Conservation (phyloP, 2,888 invertebrate genomes). For the Buathra laborator region DNA sequence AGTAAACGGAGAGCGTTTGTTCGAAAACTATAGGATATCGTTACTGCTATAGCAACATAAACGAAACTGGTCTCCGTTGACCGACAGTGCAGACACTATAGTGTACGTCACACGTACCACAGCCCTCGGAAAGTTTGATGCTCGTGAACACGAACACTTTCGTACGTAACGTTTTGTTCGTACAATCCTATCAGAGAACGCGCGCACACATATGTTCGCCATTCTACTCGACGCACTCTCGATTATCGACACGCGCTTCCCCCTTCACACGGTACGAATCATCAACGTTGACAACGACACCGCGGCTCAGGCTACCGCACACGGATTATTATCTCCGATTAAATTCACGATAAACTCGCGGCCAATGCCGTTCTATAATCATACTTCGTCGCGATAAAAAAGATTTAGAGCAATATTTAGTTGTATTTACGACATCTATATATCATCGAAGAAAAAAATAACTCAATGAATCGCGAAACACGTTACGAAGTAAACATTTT, state of each 20-base stretch:
- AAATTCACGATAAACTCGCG: slow-evolving; percentile 44
- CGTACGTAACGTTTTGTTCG: not conserved
- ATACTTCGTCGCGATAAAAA: slow-evolving; percentile 10
- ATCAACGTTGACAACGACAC: slow-evolving; percentile 47
- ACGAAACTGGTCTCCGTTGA: slow-evolving; percentile 7
- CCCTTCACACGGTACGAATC: slow-evolving; percentile 47
- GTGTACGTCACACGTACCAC: not conserved
- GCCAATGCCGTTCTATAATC: slow-evolving; percentile 34
- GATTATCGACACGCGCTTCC: slow-evolving; percentile 62
- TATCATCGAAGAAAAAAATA: not conserved
- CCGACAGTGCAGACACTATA: slow-evolving; percentile 10
- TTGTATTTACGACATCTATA: not conserved
- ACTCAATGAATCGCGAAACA: not conserved
- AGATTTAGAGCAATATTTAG: slow-evolving; percentile 6
- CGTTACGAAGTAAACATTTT: not conserved
- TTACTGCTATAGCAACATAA: not conserved
- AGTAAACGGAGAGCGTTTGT: slow-evolving; percentile 3
- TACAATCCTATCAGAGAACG: slow-evolving; percentile 27
- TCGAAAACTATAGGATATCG: not conserved
- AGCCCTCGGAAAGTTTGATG: not conserved
- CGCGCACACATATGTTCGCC: slow-evolving; percentile 31
- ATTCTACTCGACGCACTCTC: slow-evolving; percentile 41
- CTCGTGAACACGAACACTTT: not conserved
- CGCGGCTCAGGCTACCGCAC: slow-evolving; percentile 49
- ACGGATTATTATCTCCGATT: slow-evolving; percentile 60